These are phyloP conservation scores for Drosophila aff. DNA, from an alignment of 1,140 invertebrate species.

Conservation along the genomic window DNA sequence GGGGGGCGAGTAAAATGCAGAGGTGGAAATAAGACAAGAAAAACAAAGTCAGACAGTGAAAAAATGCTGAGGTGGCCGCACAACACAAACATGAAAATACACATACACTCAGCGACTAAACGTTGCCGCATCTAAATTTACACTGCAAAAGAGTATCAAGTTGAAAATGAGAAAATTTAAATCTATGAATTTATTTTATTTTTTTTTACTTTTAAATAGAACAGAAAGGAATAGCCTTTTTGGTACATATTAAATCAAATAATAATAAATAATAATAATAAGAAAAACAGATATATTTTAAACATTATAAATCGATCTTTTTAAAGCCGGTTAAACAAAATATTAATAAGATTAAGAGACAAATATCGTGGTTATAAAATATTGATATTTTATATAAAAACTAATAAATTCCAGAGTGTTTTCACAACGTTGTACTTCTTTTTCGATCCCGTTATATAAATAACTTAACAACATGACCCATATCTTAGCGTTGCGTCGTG, in stretches of 20 bases:
- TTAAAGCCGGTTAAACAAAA: no score
- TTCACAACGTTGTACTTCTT: background rate
- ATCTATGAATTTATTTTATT: no score
- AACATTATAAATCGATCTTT: no score
- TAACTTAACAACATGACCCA: background rate
- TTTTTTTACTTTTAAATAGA: background rate
- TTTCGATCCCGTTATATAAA: background rate
- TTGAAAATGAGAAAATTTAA: background rate
- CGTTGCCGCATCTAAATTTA: slow-evolving; percentile 49
- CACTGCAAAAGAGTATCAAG: background rate
- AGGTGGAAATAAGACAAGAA: slow-evolving; percentile 51
- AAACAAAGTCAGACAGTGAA: slow-evolving; percentile 53
- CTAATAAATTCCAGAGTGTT: no score
- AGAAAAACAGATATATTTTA: background rate
- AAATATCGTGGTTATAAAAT: no score
- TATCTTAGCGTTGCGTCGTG: background rate
- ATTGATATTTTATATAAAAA: no score
- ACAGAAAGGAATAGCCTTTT: no score
- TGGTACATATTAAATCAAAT: no score
- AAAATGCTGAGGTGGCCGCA: slow-evolving; percentile 76
- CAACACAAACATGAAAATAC: slow-evolving; percentile 14
- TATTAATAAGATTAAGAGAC: no score
- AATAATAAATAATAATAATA: no score
- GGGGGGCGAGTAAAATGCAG: slow-evolving; percentile 31
- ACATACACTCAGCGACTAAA: slow-evolving; percentile 53